Conservation (phyloP, 2,888 invertebrate genomes). For the Drosophila dives region DNA sequence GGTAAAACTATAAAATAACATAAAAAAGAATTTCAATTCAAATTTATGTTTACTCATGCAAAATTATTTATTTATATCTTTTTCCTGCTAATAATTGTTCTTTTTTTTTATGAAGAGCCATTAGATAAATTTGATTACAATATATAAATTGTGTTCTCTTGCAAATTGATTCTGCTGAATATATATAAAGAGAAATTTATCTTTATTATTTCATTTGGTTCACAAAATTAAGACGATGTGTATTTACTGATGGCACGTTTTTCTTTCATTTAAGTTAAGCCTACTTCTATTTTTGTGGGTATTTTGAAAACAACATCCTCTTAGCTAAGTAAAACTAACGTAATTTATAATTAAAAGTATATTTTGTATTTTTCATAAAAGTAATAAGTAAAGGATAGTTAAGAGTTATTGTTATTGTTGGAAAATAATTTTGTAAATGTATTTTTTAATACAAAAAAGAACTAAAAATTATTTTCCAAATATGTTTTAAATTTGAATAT, state of each 20-base stretch:
- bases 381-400: background rate
- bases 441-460: background rate
- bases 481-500: background rate
- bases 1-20: background rate
- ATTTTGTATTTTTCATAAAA: background rate
- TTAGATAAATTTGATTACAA: background rate
- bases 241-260: background rate
- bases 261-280: background rate
- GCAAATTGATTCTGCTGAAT: background rate
- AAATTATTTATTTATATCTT: background rate
- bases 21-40: background rate
- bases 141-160: background rate
- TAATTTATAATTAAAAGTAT: background rate
- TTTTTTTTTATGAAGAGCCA: background rate
- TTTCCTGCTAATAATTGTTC: conserved; percentile 1
- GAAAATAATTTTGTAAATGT: background rate
- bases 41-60: conserved; percentile 1
- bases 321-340: background rate
- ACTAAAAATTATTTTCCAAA: no score
- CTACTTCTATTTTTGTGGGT: background rate
- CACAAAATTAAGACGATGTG: background rate
- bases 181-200: background rate
- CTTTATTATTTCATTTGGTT: background rate
- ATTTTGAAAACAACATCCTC: background rate
- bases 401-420: no score